Evolutionary conservation across 2,797 vertebrate species (phyloP).

Genomic region (Gadopsis bispinosus): DNA sequence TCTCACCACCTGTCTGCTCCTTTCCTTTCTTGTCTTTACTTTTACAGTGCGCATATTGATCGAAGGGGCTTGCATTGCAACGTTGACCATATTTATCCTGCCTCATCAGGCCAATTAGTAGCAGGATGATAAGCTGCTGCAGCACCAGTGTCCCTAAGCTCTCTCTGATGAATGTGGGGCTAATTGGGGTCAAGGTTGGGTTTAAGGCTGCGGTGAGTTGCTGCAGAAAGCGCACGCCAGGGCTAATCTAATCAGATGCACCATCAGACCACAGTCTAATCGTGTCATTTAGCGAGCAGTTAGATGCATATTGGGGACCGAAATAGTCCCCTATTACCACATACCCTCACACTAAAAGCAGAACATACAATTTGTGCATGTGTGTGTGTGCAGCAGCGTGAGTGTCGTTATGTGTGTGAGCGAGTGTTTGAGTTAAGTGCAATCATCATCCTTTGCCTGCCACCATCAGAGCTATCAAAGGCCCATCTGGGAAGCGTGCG

Average conservation of each 20-base stretch:
- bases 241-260: constrained; percentile 86
- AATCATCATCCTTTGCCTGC: constrained; percentile 67
- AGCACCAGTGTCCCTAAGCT: constrained; percentile 66
- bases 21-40: neutral
- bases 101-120: constrained; percentile 82
- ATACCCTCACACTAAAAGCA: constrained; percentile 37
- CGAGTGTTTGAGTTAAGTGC: constrained; percentile 67
- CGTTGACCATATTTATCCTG: constrained; percentile 75
- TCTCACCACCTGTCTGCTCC: neutral
- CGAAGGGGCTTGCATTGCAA: constrained; percentile 36
- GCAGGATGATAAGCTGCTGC: constrained; percentile 76
- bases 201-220: constrained; percentile 77
- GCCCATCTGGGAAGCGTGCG: constrained; percentile 79
- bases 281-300: constrained; percentile 82
- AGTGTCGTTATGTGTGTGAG: constrained; percentile 20
- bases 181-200: constrained; percentile 88
- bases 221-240: constrained; percentile 70
- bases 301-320: constrained; percentile 76
- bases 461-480: constrained; percentile 81
- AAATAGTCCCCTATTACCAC: constrained; percentile 74
- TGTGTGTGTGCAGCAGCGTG: constrained; percentile 19
- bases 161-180: constrained; percentile 75
- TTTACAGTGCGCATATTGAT: constrained; percentile 47
- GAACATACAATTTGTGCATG: constrained; percentile 40
- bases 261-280: constrained; percentile 82